These are phyloP conservation scores for Melanotaenia duboulayi DNA, from an alignment of 2,113 vertebrate genomes.

Conservation along the genomic window DNA sequence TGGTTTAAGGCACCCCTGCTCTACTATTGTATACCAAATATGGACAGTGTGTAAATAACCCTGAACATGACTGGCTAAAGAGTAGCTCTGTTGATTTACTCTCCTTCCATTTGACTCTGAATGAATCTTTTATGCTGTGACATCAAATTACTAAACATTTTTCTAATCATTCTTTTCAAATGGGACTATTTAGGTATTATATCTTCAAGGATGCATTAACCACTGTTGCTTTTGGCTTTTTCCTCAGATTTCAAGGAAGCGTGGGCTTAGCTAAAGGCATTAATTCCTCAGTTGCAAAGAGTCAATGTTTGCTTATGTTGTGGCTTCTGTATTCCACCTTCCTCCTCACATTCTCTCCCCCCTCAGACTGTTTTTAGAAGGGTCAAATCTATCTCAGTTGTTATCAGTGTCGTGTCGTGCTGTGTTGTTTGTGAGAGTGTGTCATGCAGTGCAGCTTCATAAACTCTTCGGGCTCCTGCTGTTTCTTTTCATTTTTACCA, in stretches of 20 bases:
- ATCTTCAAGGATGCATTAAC: not conserved
- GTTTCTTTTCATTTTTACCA: slow-evolving; percentile 64
- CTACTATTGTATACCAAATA: slow-evolving; percentile 59
- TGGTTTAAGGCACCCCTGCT: slow-evolving; percentile 37
- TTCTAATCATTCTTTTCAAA: not conserved
- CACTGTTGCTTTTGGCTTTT: too few species aligned
- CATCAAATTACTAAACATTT: slow-evolving; percentile 39
- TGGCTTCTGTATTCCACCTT: slow-evolving; percentile 33
- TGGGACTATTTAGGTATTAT: not conserved
- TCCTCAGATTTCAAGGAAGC: not conserved
- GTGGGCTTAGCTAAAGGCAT: not conserved
- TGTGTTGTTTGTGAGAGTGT: slow-evolving; percentile 73
- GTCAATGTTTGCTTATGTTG: slow-evolving; percentile 3
- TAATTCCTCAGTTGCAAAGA: not conserved
- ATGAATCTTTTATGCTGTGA: slow-evolving; percentile 37
- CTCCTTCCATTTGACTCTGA: not conserved
- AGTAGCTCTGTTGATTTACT: slow-evolving; percentile 18
- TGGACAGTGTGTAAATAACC: slow-evolving; percentile 38
- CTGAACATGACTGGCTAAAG: slow-evolving; percentile 10
- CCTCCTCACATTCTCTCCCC: slow-evolving; percentile 3
- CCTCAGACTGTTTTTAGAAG: slow-evolving; percentile 71
- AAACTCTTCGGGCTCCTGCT: slow-evolving; percentile 58
- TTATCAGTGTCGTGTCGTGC: slow-evolving; percentile 77
- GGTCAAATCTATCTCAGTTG: slow-evolving; percentile 71
- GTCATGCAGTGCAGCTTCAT: slow-evolving; percentile 68